phyloP scores from a whole-genome alignment of 2,888 invertebrate genomes.

The Cordilura impudica region DNA sequence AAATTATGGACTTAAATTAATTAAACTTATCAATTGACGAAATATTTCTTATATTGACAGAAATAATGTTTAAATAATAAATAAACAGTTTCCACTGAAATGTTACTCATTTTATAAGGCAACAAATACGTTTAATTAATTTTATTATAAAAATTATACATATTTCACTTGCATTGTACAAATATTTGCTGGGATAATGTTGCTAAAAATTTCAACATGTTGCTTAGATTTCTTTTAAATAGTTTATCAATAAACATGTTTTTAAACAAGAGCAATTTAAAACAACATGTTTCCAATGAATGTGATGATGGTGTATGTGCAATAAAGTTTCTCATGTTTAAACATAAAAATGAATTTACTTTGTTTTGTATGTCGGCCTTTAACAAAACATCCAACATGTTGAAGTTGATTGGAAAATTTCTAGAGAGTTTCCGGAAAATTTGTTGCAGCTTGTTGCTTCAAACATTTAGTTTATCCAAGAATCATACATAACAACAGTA shows the following conservation, averaged over 20 bases:
- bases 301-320: neutral
- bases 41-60: no score
- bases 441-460: conserved; percentile 37
- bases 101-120: no score
- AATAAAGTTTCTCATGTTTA: neutral
- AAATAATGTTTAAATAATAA: no score
- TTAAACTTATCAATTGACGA: no score
- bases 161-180: neutral
- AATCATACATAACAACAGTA: no score
- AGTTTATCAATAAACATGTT: neutral
- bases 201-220: conserved; percentile 11
- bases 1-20: no score
- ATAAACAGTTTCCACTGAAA: no score
- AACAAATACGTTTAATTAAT: no score
- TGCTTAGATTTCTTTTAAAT: neutral
- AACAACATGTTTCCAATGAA: neutral
- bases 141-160: no score
- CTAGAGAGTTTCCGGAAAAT: conserved; percentile 46
- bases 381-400: conserved; percentile 2
- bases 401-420: conserved; percentile 15
- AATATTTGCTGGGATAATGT: conserved; percentile 36
- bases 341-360: neutral
- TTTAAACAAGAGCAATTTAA: neutral
- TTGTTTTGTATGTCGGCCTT: conserved; percentile 8
- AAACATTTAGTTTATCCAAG: conserved; percentile 26